phyloP scores from a whole-genome alignment of 2,113 vertebrate genomes.

The Salvelinus namaycush region DNA sequence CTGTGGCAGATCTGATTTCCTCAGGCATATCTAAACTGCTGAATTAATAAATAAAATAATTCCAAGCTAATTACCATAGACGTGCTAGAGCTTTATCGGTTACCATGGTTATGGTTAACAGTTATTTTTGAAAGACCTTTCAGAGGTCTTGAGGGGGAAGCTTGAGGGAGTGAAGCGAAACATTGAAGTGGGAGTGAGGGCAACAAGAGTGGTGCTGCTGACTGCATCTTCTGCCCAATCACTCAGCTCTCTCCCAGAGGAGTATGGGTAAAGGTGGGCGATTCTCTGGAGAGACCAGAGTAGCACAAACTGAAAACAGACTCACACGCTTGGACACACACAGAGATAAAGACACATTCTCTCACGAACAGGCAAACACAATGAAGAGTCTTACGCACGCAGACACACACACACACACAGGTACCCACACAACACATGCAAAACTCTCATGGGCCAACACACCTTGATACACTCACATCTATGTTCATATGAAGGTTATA shows the following conservation, averaged over 20 bases:
- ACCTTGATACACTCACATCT: background rate
- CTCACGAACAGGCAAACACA: background rate
- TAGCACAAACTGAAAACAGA: background rate
- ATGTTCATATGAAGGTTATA: background rate
- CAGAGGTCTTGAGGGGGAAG: background rate
- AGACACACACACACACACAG: slow-evolving; percentile 27
- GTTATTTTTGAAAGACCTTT: slow-evolving; percentile 20
- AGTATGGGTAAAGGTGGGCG: background rate
- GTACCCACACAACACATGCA: slow-evolving; percentile 11
- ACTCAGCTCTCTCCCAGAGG: slow-evolving; percentile 2
- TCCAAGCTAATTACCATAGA: background rate
- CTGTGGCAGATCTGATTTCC: background rate
- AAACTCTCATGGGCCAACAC: background rate
- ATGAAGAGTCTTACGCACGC: slow-evolving; percentile 27
- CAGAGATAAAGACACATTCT: background rate
- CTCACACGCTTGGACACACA: background rate
- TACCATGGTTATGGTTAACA: slow-evolving; percentile 21
- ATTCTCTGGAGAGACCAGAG: background rate
- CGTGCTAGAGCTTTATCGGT: slow-evolving; percentile 7
- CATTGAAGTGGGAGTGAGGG: background rate
- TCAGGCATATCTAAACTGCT: background rate
- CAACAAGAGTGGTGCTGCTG: background rate
- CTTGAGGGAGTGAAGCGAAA: slow-evolving; percentile 5
- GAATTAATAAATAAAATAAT: background rate
- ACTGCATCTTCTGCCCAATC: background rate